Percentiles rank a stretch among this genome's conserved stretches.
Conservation (phyloP, 2,113 vertebrate species). For the Sterrhoptilus dennistouni region DNA sequence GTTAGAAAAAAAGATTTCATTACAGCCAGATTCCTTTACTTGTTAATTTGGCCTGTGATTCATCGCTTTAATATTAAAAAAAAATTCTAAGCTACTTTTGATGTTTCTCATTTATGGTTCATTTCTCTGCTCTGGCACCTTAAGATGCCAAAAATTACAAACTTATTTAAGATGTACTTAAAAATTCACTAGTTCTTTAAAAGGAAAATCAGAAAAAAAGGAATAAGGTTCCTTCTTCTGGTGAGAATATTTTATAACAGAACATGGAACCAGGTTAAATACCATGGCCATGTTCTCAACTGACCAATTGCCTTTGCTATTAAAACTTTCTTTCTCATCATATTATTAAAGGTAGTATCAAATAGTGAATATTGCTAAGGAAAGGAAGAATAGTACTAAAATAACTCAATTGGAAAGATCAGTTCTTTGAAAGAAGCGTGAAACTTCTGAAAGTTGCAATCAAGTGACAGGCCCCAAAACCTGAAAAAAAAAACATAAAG, state of each 20-base stretch:
- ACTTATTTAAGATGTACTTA: conserved; percentile 75
- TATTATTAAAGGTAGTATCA: background rate
- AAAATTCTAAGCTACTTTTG: conserved; percentile 81
- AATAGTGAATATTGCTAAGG: background rate
- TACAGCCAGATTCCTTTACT: conserved; percentile 78
- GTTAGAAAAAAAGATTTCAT: conserved; percentile 83
- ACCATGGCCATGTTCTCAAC: background rate
- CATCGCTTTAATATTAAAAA: conserved; percentile 82
- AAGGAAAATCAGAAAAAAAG: background rate
- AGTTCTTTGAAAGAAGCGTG: background rate
- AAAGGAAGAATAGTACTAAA: background rate
- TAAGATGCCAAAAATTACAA: conserved; percentile 77
- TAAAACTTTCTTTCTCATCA: conserved; percentile 19
- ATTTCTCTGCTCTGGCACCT: conserved; percentile 73
- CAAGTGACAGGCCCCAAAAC: background rate
- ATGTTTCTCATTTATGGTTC: conserved; percentile 82
- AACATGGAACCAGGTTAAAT: background rate
- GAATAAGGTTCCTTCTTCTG: background rate
- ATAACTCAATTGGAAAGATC: background rate
- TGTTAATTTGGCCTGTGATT: conserved; percentile 84
- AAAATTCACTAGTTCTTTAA: conserved; percentile 69
- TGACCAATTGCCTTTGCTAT: conserved; percentile 7
- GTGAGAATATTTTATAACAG: background rate
- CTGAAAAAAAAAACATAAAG: background rate
- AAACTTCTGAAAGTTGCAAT: background rate